Evolutionary conservation across 1,140 invertebrate genomes (phyloP).

Genomic region (Magallana ariakensis): DNA sequence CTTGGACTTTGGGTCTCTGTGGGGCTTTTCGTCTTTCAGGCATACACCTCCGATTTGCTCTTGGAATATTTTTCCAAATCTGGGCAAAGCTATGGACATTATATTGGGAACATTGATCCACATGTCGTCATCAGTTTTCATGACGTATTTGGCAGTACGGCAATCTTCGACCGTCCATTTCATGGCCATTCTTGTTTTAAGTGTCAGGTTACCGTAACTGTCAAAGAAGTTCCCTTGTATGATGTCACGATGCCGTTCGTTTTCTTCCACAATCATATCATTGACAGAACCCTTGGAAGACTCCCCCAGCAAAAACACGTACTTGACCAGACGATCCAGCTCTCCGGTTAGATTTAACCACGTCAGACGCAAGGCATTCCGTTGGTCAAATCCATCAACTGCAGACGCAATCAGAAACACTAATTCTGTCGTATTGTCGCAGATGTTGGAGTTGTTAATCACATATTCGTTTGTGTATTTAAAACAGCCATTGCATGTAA

Average conservation of each 20-base stretch:
- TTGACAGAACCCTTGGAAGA: neutral
- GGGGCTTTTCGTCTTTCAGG: neutral
- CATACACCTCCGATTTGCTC: neutral
- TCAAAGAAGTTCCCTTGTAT: conserved; percentile 89
- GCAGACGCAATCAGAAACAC: conserved; percentile 22
- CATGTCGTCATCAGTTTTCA: conserved; percentile 81
- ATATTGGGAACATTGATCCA: conserved; percentile 74
- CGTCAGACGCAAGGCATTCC: conserved; percentile 45
- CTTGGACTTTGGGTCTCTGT: conserved; percentile 73
- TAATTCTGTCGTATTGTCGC: neutral
- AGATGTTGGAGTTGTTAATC: neutral
- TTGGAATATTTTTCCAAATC: neutral
- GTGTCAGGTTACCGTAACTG: conserved; percentile 89
- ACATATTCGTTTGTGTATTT: conserved; percentile 10
- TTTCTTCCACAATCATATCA: conserved; percentile 80
- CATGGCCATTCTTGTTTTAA: conserved; percentile 90
- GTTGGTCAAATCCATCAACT: neutral
- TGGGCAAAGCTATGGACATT: neutral
- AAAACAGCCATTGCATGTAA: conserved; percentile 27
- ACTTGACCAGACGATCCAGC: conserved; percentile 28
- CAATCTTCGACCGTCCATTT: conserved; percentile 87
- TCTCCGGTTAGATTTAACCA: conserved; percentile 46
- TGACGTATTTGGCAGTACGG: conserved; percentile 79
- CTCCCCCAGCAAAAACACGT: conserved; percentile 51
- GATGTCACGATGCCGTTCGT: conserved; percentile 84